A percentile compares a stretch with the other conserved stretches of the same genome.
Evolutionary conservation across 2,113 vertebrate species (phyloP).

Genomic region (Chroicocephalus ridibundus): DNA sequence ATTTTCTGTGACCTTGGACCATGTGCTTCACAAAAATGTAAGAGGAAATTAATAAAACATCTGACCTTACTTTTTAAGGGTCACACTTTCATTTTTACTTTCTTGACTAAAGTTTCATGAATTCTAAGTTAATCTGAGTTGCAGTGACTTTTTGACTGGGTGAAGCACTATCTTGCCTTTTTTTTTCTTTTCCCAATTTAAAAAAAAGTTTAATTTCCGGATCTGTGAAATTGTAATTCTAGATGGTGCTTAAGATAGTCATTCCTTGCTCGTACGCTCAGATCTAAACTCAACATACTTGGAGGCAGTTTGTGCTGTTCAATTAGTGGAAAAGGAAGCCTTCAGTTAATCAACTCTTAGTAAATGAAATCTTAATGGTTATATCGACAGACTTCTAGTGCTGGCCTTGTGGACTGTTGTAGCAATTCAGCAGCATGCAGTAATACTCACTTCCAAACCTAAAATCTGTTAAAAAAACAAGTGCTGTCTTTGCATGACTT

Average conservation of each 20-base stretch:
- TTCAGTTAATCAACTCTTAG: neutral
- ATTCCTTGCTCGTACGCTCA: neutral
- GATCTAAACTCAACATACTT: neutral
- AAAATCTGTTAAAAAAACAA: neutral
- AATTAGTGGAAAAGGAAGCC: neutral
- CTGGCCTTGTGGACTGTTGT: neutral
- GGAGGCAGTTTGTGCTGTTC: neutral
- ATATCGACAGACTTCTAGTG: neutral
- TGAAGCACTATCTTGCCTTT: neutral
- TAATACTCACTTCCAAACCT: neutral
- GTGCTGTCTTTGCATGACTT: neutral
- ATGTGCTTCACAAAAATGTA: neutral
- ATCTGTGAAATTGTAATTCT: neutral
- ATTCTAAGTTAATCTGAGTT: neutral
- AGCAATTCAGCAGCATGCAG: neutral
- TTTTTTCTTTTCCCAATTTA: neutral
- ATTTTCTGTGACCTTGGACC: neutral
- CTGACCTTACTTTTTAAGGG: neutral
- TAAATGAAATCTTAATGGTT: neutral
- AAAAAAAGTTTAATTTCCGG: neutral
- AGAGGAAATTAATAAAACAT: neutral
- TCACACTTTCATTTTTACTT: neutral
- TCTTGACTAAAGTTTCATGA: neutral
- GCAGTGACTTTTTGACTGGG: neutral
- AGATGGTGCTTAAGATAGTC: fast-evolving